These are phyloP conservation scores for Chloropsis hardwickii DNA, from an alignment of 2,113 vertebrate genomes.

Conservation along the genomic window DNA sequence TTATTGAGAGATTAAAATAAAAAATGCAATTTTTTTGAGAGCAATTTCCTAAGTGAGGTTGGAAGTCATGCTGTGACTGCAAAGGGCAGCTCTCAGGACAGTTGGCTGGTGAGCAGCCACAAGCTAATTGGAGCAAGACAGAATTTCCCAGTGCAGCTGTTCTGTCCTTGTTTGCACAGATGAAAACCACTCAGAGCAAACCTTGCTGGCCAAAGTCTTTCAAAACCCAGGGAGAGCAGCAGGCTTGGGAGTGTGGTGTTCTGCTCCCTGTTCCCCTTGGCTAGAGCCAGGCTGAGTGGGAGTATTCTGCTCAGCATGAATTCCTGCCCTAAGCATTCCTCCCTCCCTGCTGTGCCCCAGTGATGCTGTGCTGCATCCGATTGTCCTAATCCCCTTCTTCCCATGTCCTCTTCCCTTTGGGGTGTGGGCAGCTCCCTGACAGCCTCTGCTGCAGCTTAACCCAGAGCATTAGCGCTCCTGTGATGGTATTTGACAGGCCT, in stretches of 20 bases:
- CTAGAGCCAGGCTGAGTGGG: not conserved
- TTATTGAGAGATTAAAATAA: not conserved
- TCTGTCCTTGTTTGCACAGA: not conserved
- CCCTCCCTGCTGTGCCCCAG: not conserved
- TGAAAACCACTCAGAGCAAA: not conserved
- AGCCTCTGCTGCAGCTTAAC: not conserved
- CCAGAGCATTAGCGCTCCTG: not conserved
- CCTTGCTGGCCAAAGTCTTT: not conserved
- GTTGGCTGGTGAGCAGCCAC: not conserved
- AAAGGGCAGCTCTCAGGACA: not conserved
- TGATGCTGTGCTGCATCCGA: not conserved
- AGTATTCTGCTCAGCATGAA: not conserved
- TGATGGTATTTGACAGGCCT: not conserved
- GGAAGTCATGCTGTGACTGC: not conserved
- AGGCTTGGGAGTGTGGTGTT: not conserved
- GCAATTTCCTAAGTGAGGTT: not conserved
- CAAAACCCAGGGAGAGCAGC: not conserved
- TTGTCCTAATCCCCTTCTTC: not conserved
- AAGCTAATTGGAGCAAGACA: not conserved
- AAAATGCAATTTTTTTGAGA: not conserved
- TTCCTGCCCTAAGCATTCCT: constrained; percentile 8
- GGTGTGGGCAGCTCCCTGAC: not conserved
- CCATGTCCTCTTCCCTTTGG: not conserved
- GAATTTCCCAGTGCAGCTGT: not conserved
- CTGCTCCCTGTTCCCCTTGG: not conserved